These are phyloP conservation scores for Drosophila equinoxialis DNA, from an alignment of 1,140 invertebrate species.

Conservation along the genomic window DNA sequence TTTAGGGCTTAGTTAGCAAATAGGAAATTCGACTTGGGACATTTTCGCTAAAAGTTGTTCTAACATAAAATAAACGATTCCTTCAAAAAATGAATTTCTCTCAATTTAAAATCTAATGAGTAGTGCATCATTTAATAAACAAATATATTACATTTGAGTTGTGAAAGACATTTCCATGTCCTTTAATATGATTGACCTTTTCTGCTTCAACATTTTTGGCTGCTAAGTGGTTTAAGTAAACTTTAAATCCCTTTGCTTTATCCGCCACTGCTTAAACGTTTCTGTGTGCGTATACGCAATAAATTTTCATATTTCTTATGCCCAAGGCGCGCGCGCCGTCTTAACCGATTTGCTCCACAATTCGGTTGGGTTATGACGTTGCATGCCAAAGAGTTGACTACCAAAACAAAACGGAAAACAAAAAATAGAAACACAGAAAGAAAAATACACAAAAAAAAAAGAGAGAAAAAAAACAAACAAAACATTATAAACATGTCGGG, in stretches of 20 bases:
- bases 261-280: conserved; percentile 51
- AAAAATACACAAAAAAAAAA: background rate
- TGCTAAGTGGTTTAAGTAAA: background rate
- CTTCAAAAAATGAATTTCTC: no score
- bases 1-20: no score
- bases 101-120: no score
- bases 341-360: conserved; percentile 34
- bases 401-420: conserved; percentile 20
- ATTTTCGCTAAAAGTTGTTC: no score
- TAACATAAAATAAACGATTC: no score
- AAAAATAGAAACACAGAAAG: conserved; percentile 17
- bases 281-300: conserved; percentile 68
- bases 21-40: no score
- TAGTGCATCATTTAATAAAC: no score
- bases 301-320: conserved; percentile 79
- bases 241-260: conserved; percentile 34
- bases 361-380: conserved; percentile 45
- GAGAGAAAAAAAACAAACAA: background rate
- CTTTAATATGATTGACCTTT: no score
- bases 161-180: no score
- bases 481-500: conserved; percentile 48
- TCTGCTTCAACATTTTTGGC: background rate
- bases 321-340: conserved; percentile 33
- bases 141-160: no score
- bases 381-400: conserved; percentile 23